Evolutionary conservation across 2,888 invertebrate genomes (phyloP), one percentile per base, ranked within the genome.

Genomic region (Sipunculus nudus): DNA sequence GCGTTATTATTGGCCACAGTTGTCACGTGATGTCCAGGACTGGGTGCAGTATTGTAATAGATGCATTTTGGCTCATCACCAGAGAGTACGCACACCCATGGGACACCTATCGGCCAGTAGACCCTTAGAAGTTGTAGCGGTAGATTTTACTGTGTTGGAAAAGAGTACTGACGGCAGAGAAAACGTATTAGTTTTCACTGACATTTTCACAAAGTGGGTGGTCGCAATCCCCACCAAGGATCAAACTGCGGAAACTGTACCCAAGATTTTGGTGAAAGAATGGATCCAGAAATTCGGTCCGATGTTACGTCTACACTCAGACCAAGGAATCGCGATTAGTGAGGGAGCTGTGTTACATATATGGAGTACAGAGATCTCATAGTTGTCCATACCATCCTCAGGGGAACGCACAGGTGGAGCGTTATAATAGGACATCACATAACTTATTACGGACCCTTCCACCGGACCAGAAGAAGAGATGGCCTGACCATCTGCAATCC

Each of bases 361-460:
- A 19, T 16, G 56, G 43, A 1, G 29, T 56, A 6, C 16, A 26
- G 25, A 56, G 39, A 23, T 48, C 48, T n/a, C 32, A 29, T 8
- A 56, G 48, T n/a, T 48, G 39, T 13, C 40, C 56, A 3, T 64
- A 58, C 35, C 57, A 61, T 28, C 59, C 48, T n/a, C 29, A 49
- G 28, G 60, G 65, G 23, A 69, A 70, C 38, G 53, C 56, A 3
- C 61, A 68, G 21, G 68, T 67, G 45, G 65, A 73, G 54, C 31
- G 69, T 4, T 71, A 72, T 45, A 69, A 72, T 53, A 13, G 67
- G 2, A 67, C 67, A 2, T 28, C 70, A 8, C 67, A 67, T 28
- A 53, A 68, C 25, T 47, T 70, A 39, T 38, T 71, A 4, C 43
- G 61, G 0, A 61, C 64, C 10, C 48, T 71, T 3, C 48, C 55